Conservation (phyloP, 2,888 invertebrate genomes). For the Elysia crispata region DNA sequence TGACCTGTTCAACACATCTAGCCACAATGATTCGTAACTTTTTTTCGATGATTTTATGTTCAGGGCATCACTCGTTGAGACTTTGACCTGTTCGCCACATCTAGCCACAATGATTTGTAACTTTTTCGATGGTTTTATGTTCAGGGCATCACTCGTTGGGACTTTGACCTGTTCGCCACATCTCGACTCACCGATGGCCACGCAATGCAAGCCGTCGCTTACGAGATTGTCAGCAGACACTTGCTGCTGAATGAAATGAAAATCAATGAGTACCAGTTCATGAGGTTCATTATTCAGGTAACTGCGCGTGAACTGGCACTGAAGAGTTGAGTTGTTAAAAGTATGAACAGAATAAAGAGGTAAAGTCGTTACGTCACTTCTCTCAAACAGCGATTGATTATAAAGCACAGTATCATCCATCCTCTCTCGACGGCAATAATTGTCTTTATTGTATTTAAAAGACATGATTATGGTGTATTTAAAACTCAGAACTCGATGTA, state of each 20-base stretch:
- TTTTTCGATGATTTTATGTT: too few relatives aligned
- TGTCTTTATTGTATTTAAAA: too few relatives aligned
- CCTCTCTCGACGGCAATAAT: too few relatives aligned
- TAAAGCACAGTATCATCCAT: too few relatives aligned
- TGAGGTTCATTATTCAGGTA: conserved; percentile 43
- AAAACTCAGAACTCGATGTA: too few relatives aligned
- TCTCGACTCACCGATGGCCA: conserved; percentile 32
- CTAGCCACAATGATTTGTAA: conserved; percentile 6
- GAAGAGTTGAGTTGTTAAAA: too few relatives aligned
- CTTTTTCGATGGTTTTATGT: background rate
- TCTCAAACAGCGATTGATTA: too few relatives aligned
- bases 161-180: conserved; percentile 38
- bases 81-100: conserved; percentile 36
- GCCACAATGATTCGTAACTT: conserved; percentile 5
- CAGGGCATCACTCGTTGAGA: conserved; percentile 26
- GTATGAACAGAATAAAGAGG: too few relatives aligned
- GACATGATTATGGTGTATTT: too few relatives aligned
- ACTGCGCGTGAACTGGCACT: too few relatives aligned
- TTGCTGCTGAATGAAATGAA: conserved; percentile 16
- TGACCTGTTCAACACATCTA: conserved; percentile 31
- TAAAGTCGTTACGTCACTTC: too few relatives aligned
- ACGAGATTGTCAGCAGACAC: conserved; percentile 32
- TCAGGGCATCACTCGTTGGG: conserved; percentile 31
- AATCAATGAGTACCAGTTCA: conserved; percentile 17
- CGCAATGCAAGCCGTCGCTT: conserved; percentile 38